Evolutionary conservation across 2,113 vertebrate genomes (phyloP).

Genomic region (Lepus americanus): DNA sequence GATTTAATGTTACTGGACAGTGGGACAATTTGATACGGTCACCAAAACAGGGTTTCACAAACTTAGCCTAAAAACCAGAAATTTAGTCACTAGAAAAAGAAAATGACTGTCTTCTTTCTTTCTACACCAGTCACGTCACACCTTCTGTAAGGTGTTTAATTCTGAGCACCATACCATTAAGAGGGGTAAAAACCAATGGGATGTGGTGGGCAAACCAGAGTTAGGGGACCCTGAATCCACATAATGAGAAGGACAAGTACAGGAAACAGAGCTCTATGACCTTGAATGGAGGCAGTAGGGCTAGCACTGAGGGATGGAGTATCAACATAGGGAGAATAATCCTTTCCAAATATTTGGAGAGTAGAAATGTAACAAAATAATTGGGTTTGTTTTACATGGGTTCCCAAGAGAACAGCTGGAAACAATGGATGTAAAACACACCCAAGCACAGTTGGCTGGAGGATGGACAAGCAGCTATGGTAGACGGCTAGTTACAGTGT

Average conservation of each 20-base stretch:
- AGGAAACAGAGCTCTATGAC: background rate
- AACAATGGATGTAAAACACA: background rate
- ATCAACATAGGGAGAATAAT: background rate
- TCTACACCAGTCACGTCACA: background rate
- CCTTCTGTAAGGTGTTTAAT: background rate
- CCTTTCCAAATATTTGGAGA: background rate
- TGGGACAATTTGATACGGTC: background rate
- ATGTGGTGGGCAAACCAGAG: background rate
- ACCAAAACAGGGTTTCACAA: background rate
- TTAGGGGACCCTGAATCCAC: background rate
- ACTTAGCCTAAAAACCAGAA: background rate
- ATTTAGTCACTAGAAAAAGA: constrained; percentile 14
- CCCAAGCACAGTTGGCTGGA: background rate
- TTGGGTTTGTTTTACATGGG: constrained; percentile 2
- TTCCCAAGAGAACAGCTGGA: background rate
- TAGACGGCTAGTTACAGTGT: background rate
- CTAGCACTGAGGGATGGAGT: background rate
- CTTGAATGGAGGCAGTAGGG: background rate
- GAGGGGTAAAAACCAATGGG: background rate
- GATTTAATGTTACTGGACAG: background rate
- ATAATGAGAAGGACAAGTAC: background rate
- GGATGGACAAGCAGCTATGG: background rate
- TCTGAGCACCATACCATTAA: background rate
- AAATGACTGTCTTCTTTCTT: background rate
- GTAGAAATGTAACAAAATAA: background rate